These are phyloP conservation scores for Poecile montanus DNA, from an alignment of 2,797 vertebrate species.

Conservation along the genomic window DNA sequence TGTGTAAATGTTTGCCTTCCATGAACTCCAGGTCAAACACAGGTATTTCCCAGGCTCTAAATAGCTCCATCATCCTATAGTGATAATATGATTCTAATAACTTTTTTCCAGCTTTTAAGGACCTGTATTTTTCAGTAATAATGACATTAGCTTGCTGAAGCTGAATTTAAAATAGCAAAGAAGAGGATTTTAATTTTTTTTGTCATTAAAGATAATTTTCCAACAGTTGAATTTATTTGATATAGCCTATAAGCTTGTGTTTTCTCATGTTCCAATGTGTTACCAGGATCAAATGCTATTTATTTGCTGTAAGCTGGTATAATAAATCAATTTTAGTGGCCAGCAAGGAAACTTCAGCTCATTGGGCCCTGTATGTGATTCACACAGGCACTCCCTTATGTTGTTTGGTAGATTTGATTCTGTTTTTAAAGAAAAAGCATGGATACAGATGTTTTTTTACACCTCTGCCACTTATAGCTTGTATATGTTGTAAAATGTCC, in stretches of 20 bases:
- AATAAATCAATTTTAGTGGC: not conserved
- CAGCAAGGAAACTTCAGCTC: not conserved
- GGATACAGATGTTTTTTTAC: conserved; percentile 4
- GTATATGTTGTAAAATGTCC: not conserved
- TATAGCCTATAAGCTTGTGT: not conserved
- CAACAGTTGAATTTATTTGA: not conserved
- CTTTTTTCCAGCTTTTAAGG: not conserved
- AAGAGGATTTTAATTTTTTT: not conserved
- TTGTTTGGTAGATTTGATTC: not conserved
- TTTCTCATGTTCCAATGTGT: not conserved
- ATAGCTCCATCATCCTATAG: not conserved
- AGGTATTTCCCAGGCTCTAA: not conserved
- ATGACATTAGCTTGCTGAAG: not conserved
- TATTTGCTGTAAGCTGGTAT: not conserved
- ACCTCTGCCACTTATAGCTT: not conserved
- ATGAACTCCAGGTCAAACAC: not conserved
- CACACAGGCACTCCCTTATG: not conserved
- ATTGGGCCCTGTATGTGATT: not conserved
- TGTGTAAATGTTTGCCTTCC: not conserved
- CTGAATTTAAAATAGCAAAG: not conserved
- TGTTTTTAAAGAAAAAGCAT: not conserved
- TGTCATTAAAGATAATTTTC: not conserved
- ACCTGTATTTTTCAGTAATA: not conserved
- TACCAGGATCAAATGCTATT: not conserved
- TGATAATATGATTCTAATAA: not conserved